Percentiles rank a stretch among this genome's conserved stretches.
Evolutionary conservation across 2,888 invertebrate species (phyloP).

Genomic region (Timema cristinae): DNA sequence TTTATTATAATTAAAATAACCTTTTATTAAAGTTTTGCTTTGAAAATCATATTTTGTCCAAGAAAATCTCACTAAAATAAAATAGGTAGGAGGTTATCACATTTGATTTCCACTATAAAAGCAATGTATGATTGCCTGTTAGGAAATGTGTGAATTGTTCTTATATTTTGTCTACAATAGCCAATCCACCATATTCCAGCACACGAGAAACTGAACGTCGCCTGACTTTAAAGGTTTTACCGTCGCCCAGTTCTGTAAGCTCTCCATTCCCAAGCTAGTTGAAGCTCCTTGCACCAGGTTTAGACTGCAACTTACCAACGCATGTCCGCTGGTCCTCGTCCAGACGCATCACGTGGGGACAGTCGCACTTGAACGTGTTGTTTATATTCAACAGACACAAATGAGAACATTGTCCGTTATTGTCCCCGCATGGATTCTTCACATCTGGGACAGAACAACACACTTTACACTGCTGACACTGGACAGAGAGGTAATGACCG

Average conservation of each 20-base stretch:
- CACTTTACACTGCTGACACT: too few relatives aligned
- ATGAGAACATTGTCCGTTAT: slow-evolving; percentile 77
- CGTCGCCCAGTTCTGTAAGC: slow-evolving; percentile 11
- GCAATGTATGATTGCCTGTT: too few relatives aligned
- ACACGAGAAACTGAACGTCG: background rate
- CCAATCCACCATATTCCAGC: too few relatives aligned
- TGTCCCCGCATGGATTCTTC: slow-evolving; percentile 61
- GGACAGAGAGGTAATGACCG: too few relatives aligned
- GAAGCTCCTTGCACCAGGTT: slow-evolving; percentile 5
- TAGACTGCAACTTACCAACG: slow-evolving; percentile 49
- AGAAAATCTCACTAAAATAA: too few relatives aligned
- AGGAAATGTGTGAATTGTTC: too few relatives aligned
- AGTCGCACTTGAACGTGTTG: slow-evolving; percentile 66
- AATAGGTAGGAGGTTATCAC: too few relatives aligned
- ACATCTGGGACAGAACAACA: slow-evolving; percentile 36
- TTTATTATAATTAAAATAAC: too few relatives aligned
- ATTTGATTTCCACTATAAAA: too few relatives aligned
- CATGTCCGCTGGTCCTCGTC: slow-evolving; percentile 62
- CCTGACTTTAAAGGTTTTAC: slow-evolving; percentile 9
- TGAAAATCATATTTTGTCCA: too few relatives aligned
- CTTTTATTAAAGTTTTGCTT: too few relatives aligned
- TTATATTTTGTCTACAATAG: too few relatives aligned
- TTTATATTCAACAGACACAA: slow-evolving; percentile 70
- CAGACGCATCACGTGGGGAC: slow-evolving; percentile 83
- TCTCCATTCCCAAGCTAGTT: slow-evolving; percentile 9